These are phyloP conservation scores for Gnathonemus longibarbis DNA, from an alignment of 2,113 vertebrate species.

Conservation along the genomic window DNA sequence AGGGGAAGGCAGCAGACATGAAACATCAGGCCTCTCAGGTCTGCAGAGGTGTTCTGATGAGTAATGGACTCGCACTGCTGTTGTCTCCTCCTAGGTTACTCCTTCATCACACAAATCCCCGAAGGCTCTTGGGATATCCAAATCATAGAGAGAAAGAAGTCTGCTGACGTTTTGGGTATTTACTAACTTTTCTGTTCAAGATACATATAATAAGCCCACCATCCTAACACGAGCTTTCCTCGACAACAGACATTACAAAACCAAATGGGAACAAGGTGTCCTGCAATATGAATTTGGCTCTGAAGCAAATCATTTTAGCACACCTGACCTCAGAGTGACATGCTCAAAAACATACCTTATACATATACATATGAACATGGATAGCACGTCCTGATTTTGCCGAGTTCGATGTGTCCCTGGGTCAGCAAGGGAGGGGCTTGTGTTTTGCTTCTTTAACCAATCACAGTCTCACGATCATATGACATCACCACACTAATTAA, in stretches of 20 bases:
- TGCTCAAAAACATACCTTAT: not conserved
- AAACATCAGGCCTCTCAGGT: not conserved
- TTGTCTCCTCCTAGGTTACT: constrained; percentile 66
- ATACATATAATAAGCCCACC: constrained; percentile 3
- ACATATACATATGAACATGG: not conserved
- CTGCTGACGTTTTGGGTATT: constrained; percentile 86
- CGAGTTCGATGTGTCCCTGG: not conserved
- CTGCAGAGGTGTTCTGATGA: not conserved
- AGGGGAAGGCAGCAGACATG: not conserved
- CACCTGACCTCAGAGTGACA: not conserved
- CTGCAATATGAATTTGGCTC: not conserved
- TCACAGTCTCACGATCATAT: not conserved
- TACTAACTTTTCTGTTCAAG: not conserved
- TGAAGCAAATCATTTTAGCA: not conserved
- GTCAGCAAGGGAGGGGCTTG: not conserved
- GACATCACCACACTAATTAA: not conserved
- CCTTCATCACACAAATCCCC: constrained; percentile 90
- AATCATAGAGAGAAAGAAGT: constrained; percentile 92
- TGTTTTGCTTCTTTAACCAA: not conserved
- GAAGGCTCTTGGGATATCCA: constrained; percentile 93
- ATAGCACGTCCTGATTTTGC: not conserved
- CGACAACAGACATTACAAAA: not conserved
- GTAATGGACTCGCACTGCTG: not conserved
- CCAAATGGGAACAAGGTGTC: not conserved
- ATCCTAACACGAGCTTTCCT: constrained; percentile 5